A percentile compares a stretch with the other conserved stretches of the same genome.
phyloP scores from a whole-genome alignment of 1,140 invertebrate genomes.

The Dendrolimus kikuchii region DNA sequence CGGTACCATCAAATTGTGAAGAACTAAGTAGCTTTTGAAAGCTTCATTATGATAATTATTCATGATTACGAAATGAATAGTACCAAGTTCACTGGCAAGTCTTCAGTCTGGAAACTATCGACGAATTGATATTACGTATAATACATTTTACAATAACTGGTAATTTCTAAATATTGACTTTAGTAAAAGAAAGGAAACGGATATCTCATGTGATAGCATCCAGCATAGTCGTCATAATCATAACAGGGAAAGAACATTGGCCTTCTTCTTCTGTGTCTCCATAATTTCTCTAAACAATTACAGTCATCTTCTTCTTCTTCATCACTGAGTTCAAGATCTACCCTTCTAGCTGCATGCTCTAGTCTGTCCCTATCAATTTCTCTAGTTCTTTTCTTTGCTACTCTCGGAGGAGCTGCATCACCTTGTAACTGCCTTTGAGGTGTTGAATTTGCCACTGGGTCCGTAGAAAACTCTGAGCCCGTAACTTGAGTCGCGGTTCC shows the following conservation, averaged over 20 bases:
- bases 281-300: slow-evolving; percentile 2
- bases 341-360: not conserved
- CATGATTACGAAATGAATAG: not conserved
- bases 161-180: not conserved
- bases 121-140: no score
- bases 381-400: not conserved
- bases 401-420: not conserved
- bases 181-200: not conserved
- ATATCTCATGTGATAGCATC: slow-evolving; percentile 3
- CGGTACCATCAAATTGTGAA: no score
- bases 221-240: slow-evolving; percentile 2
- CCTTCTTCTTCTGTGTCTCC: slow-evolving; percentile 1
- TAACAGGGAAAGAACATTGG: slow-evolving; percentile 1
- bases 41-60: not conserved
- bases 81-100: not conserved
- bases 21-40: not conserved
- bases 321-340: slow-evolving; percentile 1
- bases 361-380: not conserved
- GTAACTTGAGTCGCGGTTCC: no score
- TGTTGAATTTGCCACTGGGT: slow-evolving; percentile 1
- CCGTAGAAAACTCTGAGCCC: no score
- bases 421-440: not conserved
- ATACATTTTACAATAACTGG: not conserved
- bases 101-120: no score
- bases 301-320: slow-evolving; percentile 3